Evolutionary conservation across 2,888 invertebrate genomes (phyloP), one percentile per base, ranked within the genome.

Genomic region (Hyles lineata): DNA sequence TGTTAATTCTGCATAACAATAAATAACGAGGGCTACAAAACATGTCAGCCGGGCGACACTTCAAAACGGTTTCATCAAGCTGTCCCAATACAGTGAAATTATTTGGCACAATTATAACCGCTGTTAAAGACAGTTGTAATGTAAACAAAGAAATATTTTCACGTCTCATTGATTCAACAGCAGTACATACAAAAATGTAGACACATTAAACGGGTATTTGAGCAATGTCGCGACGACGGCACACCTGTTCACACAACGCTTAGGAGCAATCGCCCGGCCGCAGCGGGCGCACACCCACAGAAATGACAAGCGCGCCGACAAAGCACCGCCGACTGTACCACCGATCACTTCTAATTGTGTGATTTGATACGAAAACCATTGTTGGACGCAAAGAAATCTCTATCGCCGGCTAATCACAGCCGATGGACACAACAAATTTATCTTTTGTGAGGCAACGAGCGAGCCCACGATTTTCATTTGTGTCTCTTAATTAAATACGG

Each of bases 281-380:
- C 83, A 84, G 85, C 77, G 86, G 86, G 89, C 88, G 78, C 87
- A 69, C 50, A 80, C 79, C 84, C 61, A 72, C 70, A 72, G 82
- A 88, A 91, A 88, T 88, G 93, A 93, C 90, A 89, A 85, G 87
- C 81, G 73, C 81, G 88, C 92, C 93, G 94, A 92, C 93, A 93
- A 93, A 93, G 93, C 89, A 80, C 90, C 90, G 80, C 88, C 80
- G 82, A 79, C 85, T 85, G 87, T 85, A 90, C 89, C 87, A 82
- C 86, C 90, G 92, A 92, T 93, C 93, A 90, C 85, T 90, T 92
- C 90, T 94, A 94, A 94, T 94, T 94, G 94, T 94, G 90, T 90
- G 94, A 92, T 92, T 92, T 91, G 94, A 94, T 93, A 92, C 92
- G 87, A 92, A 93, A 93, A 92, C 90, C 92, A 90, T 93, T 94